A percentile compares a stretch with the other conserved stretches of the same genome.
phyloP scores from a whole-genome alignment of 2,797 vertebrate species.

The Vultur gryphus region DNA sequence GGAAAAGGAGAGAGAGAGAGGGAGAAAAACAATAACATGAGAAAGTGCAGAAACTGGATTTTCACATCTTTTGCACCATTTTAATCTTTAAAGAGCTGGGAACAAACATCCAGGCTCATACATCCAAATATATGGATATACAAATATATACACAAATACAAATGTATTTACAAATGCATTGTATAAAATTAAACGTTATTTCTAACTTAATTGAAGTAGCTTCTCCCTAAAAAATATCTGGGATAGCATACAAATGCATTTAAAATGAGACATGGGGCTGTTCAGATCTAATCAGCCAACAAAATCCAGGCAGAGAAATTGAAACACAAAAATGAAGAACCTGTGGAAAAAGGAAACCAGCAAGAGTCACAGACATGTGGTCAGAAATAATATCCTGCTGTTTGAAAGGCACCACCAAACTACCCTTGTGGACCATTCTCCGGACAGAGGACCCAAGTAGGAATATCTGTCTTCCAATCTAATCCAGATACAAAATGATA shows the following conservation, averaged over 20 bases:
- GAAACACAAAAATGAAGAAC: background rate
- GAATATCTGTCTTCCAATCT: background rate
- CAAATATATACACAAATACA: background rate
- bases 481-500: background rate
- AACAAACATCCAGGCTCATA: background rate
- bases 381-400: background rate
- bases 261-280: background rate
- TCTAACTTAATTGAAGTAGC: background rate
- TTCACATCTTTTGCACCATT: background rate
- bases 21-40: background rate
- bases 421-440: background rate
- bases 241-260: background rate
- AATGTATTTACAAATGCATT: background rate
- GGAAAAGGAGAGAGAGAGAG: background rate
- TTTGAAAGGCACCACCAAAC: background rate
- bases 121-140: background rate
- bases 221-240: background rate
- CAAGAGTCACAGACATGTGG: background rate
- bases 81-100: background rate
- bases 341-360: background rate
- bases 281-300: background rate
- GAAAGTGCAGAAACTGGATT: background rate
- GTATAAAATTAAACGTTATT: background rate
- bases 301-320: background rate
- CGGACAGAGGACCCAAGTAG: background rate